Base-by-base conservation (phyloP, 2,113 vertebrate species). In the Egretta garzetta region DNA sequence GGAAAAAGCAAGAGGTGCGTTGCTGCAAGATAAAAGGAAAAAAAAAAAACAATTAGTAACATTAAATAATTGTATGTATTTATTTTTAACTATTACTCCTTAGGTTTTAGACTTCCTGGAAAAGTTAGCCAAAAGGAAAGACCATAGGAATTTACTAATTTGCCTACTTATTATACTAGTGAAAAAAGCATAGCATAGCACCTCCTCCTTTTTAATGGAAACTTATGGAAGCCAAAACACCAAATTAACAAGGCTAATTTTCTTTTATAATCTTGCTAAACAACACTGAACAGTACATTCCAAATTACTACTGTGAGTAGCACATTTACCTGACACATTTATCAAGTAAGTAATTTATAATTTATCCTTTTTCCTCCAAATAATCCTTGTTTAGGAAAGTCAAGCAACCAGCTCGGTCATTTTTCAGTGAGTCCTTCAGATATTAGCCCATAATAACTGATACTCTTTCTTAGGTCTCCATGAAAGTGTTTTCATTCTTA, bases 1-100 rank as follows among this genome's bases (percentile, higher is more conserved):
- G 87, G 99, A 99, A 98, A 99, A 99, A 90, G 99, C 99, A 97
- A 99, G 98, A 50, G 99, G 98, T 80, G 98, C 98, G 92, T 99
- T 99, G 99, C 99, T 99, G 99, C 80, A 97, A 97, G 87, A 98
- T 59, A 98, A 97, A 98, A 97, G 92, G 60, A 95, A 94, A 67
- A 59, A 88, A 59, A 88, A 62, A n/a, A 47, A 14, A 5, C 11
- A 90, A 96, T 96, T 84, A 96, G 66, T 88, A 59, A 88, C 33
- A 82, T 68, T 80, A 88, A 96, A 59, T 24, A 90, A 60, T 2
- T 35, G 7, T 14, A 67, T 5, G 7, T 3, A 32, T 10, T 6
- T 12, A 59, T 70, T 92, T 83, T 79, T 13, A 81, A 67, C 8
- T 53, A 47, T 12, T 67, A 67, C 1, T 71, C 5, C 18, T 53